These are phyloP conservation scores for Microcaecilia unicolor DNA, from an alignment of 2,797 vertebrate genomes.

Conservation along the genomic window DNA sequence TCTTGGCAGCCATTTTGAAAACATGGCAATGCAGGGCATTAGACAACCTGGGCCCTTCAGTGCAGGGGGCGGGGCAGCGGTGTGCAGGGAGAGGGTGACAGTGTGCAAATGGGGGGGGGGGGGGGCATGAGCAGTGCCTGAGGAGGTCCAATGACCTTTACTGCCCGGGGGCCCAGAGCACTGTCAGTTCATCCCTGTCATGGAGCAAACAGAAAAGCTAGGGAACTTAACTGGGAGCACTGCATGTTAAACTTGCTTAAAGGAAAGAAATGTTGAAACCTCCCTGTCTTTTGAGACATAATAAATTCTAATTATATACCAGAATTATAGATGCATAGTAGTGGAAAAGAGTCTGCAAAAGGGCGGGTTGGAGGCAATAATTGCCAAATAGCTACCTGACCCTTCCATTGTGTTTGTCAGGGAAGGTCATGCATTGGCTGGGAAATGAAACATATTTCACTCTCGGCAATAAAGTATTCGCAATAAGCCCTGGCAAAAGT, in stretches of 20 bases:
- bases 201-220: constrained; percentile 9
- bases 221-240: constrained; percentile 2
- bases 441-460: constrained; percentile 11
- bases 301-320: constrained; percentile 55
- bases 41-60: no score
- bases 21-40: no score
- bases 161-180: no score
- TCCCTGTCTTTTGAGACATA: no score
- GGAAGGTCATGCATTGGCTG: constrained; percentile 7
- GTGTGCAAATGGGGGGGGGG: no score
- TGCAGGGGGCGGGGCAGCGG: no score
- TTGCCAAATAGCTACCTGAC: constrained; percentile 48
- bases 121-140: no score
- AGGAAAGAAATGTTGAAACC: constrained; percentile 15
- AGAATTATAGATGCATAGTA: constrained; percentile 42
- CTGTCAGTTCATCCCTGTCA: no score
- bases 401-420: constrained; percentile 20
- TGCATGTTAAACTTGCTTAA: constrained; percentile 5
- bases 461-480: constrained; percentile 10
- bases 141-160: no score
- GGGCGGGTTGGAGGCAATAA: constrained; percentile 55
- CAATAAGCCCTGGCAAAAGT: constrained; percentile 5
- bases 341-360: constrained; percentile 52
- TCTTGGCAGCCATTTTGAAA: no score
- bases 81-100: no score